phyloP scores from a whole-genome alignment of 2,113 vertebrate genomes.

The Sakesphorus luctuosus region DNA sequence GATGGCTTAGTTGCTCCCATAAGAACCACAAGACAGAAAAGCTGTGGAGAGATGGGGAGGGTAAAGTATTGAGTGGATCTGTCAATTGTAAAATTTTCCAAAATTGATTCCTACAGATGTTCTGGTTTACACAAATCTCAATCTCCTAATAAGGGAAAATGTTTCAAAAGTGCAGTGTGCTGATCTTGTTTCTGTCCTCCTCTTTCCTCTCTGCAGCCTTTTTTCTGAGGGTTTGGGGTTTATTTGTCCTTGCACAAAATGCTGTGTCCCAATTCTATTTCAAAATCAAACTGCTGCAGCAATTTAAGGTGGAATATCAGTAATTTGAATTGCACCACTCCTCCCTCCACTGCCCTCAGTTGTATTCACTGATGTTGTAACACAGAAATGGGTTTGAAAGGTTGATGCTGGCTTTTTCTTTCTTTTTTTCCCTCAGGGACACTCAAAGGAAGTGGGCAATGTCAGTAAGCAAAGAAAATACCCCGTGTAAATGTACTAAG shows the following conservation, averaged over 20 bases:
- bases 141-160: background rate
- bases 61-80: no score
- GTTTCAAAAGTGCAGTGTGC: background rate
- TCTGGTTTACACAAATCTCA: background rate
- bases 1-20: no score
- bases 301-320: background rate
- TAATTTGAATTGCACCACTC: background rate
- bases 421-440: conserved; percentile 2
- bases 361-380: background rate
- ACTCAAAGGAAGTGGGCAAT: conserved; percentile 37
- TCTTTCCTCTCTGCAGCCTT: background rate
- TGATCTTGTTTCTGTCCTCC: background rate
- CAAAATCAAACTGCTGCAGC: background rate
- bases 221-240: background rate
- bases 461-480: conserved; percentile 25
- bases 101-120: background rate
- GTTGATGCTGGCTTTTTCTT: background rate
- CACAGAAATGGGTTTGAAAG: background rate
- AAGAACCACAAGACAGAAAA: no score
- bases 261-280: background rate
- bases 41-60: no score
- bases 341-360: background rate
- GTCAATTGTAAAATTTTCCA: no score
- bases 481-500: background rate
- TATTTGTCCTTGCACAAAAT: background rate